Evolutionary conservation across 2,113 vertebrate genomes (phyloP).

Genomic region (Taurulus bubalis): DNA sequence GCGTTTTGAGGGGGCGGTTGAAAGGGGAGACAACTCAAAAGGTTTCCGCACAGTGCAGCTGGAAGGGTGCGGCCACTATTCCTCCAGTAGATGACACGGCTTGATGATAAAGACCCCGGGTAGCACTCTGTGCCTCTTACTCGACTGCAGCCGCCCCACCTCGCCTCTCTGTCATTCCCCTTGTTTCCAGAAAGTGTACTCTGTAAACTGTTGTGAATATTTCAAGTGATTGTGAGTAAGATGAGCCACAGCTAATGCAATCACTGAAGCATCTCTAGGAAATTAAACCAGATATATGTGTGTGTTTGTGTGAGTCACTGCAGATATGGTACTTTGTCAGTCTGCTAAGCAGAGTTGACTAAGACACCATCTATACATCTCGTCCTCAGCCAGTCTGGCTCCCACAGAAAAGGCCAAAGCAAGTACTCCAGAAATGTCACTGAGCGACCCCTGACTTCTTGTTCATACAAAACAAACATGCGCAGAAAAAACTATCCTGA

Average conservation of each 20-base stretch:
- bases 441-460: neutral
- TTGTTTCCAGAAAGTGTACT: neutral
- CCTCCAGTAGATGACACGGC: neutral
- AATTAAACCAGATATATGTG: neutral
- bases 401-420: constrained; percentile 39
- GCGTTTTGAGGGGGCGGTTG: neutral
- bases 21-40: constrained; percentile 6
- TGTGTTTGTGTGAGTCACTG: neutral
- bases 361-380: constrained; percentile 27
- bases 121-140: neutral
- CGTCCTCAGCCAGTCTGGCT: constrained; percentile 17
- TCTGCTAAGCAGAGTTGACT: constrained; percentile 24
- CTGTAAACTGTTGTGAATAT: no score
- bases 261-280: neutral
- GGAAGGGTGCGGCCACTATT: constrained; percentile 23
- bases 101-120: neutral
- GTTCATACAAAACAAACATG: neutral
- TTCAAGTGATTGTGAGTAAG: neutral
- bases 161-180: neutral
- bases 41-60: constrained; percentile 3
- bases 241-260: neutral
- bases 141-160: neutral
- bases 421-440: constrained; percentile 65
- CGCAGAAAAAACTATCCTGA: neutral
- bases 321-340: constrained; percentile 37